Evolutionary conservation across 2,797 vertebrate genomes (phyloP), one percentile per base, ranked within the genome.

Genomic region (Pteronotus mesoamericanus): DNA sequence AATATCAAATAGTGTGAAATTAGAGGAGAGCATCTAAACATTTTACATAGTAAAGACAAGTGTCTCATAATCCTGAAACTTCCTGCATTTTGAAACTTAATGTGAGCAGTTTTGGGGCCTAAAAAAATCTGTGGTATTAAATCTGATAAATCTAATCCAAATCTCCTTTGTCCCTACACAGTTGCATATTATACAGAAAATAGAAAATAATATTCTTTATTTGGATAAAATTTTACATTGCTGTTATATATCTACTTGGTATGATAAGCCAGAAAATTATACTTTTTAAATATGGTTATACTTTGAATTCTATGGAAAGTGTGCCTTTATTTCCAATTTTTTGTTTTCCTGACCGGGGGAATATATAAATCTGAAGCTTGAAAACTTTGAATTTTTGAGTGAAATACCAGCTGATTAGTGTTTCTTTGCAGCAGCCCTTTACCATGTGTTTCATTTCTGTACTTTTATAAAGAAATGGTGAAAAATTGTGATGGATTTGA

Each of bases 1-100:
- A 12, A 0, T 39, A 3, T 61, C 18, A 12, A 5, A 5, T 15
- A 72, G 53, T 0, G 0, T n/a, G 48, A 55, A 51, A 2, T 48
- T 53, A 11, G 18, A 61, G 71, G 80, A 21, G 26, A 5, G 9
- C 2, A 11, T 51, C 14, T 34, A 4, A 48, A 14, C 1, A 0
- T 21, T 21, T 18, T 15, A 6, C 5, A 0, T 8, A 10, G 51
- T 86, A 14, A 42, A 72, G 48, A 34, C 34, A 37, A 18, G 26
- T 21, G 22, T 78, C 92, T 55, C 6, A 44, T 71, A 6, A 16
- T 59, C 39, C 32, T 61, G 1, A 61, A 48, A 44, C 16, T 21
- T 19, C 32, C 34, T 19, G 64, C 18, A 34, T 42, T 86, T 75
- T 39, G 15, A 72, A 77, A 72, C 29, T 71, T 57, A 8, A 22